Conservation (phyloP, 2,113 vertebrate species). For the Onychorhynchus coronatus region DNA sequence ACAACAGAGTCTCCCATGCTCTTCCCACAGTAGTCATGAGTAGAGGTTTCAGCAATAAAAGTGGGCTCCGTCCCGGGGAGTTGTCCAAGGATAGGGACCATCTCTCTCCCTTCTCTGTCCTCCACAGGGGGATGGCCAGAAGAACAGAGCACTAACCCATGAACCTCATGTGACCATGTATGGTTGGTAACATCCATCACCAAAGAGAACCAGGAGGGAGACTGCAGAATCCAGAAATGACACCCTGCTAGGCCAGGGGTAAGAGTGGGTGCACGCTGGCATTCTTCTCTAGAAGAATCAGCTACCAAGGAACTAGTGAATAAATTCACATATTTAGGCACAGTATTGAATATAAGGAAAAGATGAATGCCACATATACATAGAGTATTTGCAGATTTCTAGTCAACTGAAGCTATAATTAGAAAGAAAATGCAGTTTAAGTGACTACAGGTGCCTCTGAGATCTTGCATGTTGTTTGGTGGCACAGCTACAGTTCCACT, state of each 20-base stretch:
- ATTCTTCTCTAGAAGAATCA: not conserved
- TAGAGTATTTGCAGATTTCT: not conserved
- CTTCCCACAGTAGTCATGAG: not conserved
- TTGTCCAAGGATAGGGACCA: not conserved
- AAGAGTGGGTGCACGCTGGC: not conserved
- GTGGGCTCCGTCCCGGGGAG: no score
- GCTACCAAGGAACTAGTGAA: not conserved
- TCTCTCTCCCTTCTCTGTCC: not conserved
- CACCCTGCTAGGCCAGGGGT: not conserved
- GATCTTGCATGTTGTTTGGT: not conserved
- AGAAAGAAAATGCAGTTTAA: not conserved
- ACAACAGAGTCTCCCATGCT: accelerated
- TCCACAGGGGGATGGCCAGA: not conserved
- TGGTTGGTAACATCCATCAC: not conserved
- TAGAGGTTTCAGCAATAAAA: not conserved
- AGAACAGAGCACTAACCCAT: not conserved
- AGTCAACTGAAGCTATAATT: not conserved
- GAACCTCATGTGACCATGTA: accelerated
- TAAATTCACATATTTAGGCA: not conserved
- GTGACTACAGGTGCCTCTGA: not conserved
- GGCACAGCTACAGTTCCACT: not conserved
- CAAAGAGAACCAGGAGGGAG: not conserved
- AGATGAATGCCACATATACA: not conserved
- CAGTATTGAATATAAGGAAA: not conserved
- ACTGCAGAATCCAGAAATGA: not conserved